Percentiles rank a stretch among this genome's conserved stretches.
phyloP scores from a whole-genome alignment of 2,797 vertebrate species.

The Peromyscus eremicus region DNA sequence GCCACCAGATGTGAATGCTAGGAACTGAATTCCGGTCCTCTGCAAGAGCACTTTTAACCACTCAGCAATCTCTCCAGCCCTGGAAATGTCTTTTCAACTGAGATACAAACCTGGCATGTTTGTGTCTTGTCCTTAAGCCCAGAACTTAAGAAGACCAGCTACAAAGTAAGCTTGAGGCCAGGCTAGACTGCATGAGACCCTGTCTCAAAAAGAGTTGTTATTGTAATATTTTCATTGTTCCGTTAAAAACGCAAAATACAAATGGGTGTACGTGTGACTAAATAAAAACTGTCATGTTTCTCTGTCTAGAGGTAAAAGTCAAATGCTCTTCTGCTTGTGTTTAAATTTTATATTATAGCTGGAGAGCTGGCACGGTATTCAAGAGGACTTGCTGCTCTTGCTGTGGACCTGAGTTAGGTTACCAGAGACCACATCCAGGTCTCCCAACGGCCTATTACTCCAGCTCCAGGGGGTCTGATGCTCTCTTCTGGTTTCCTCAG shows the following conservation, averaged over 20 bases:
- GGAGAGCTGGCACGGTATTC: no score
- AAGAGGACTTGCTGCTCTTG: neutral
- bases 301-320: neutral
- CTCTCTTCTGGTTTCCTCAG: neutral
- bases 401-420: neutral
- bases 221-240: neutral
- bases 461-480: neutral
- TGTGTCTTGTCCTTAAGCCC: neutral
- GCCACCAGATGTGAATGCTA: no score
- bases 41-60: neutral
- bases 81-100: neutral
- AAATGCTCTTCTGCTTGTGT: neutral
- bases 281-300: neutral
- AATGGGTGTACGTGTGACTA: neutral
- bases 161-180: neutral
- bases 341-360: neutral
- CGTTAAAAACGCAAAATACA: conserved; percentile 15
- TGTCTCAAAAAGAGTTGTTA: neutral
- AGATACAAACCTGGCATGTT: neutral
- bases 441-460: neutral
- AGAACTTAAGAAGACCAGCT: neutral
- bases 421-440: neutral
- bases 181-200: neutral
- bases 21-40: neutral
- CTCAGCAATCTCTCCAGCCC: neutral